phyloP scores from a whole-genome alignment of 2,888 invertebrate genomes.

The Coelogynopora nodosa region DNA sequence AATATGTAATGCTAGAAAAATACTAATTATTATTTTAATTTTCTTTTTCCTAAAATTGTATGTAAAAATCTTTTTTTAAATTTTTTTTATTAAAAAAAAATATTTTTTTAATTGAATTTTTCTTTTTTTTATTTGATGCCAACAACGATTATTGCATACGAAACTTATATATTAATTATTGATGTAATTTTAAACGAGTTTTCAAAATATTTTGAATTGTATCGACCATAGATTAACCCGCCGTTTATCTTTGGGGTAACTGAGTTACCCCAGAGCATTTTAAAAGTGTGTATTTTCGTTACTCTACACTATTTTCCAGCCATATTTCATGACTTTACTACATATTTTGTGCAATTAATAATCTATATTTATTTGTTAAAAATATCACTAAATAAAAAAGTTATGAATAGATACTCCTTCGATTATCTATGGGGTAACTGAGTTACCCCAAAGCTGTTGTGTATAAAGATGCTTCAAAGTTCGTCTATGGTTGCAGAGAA shows the following conservation, averaged over 20 bases:
- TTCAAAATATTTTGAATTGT: too few relatives aligned
- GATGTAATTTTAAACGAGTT: too few relatives aligned
- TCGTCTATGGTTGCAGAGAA: too few relatives aligned
- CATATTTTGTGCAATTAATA: not conserved
- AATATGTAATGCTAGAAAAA: too few relatives aligned
- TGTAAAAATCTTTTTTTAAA: too few relatives aligned
- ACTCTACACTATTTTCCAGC: not conserved
- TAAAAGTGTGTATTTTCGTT: not conserved
- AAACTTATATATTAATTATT: not conserved
- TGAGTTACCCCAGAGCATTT: too few relatives aligned
- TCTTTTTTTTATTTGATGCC: too few relatives aligned
- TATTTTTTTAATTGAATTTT: not conserved
- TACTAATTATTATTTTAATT: too few relatives aligned
- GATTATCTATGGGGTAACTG: constrained; percentile 15
- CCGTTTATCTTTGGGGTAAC: too few relatives aligned
- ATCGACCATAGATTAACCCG: too few relatives aligned
- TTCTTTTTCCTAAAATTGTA: too few relatives aligned
- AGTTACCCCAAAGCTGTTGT: not conserved
- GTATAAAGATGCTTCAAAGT: too few relatives aligned
- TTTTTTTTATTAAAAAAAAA: not conserved
- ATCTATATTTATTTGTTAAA: not conserved
- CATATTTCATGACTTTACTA: constrained; percentile 2
- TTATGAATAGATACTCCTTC: constrained; percentile 15
- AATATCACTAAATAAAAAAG: not conserved
- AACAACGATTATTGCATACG: not conserved